Evolutionary conservation across 2,888 invertebrate genomes (phyloP).

Genomic region (Plusia festucae): DNA sequence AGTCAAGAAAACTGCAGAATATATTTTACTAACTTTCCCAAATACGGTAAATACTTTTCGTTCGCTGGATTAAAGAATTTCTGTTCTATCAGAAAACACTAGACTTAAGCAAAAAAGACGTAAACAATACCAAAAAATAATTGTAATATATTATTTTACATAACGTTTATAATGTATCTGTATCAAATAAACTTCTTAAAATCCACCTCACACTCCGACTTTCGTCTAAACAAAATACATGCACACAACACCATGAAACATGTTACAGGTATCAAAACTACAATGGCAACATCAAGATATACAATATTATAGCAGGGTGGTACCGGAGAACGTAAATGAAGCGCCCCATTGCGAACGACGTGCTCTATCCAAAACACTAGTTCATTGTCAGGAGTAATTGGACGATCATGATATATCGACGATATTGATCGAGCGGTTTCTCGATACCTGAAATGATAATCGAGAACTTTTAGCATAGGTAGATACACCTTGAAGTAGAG

Average conservation of each 20-base stretch:
- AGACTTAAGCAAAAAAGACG: no score
- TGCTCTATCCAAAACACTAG: slow-evolving; percentile 91
- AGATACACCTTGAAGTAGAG: no score
- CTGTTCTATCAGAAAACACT: no score
- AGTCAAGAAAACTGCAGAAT: no score
- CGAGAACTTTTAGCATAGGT: not conserved
- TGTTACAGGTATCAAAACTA: not conserved
- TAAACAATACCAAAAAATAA: no score
- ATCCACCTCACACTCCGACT: not conserved
- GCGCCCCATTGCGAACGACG: slow-evolving; percentile 86
- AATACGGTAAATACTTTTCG: no score
- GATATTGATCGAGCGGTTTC: slow-evolving; percentile 42
- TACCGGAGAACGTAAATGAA: slow-evolving; percentile 67
- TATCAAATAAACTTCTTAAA: slow-evolving; percentile 16
- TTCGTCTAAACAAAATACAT: not conserved
- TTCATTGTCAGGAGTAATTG: slow-evolving; percentile 85
- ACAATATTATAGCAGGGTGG: not conserved
- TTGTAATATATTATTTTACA: no score
- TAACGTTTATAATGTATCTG: not conserved
- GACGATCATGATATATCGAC: slow-evolving; percentile 69
- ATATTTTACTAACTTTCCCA: no score
- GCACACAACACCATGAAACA: not conserved
- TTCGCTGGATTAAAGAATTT: no score
- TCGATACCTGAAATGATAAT: slow-evolving; percentile 50
- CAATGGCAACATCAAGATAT: not conserved